phyloP scores from a whole-genome alignment of 2,888 invertebrate genomes.

The Laspeyria flexula region DNA sequence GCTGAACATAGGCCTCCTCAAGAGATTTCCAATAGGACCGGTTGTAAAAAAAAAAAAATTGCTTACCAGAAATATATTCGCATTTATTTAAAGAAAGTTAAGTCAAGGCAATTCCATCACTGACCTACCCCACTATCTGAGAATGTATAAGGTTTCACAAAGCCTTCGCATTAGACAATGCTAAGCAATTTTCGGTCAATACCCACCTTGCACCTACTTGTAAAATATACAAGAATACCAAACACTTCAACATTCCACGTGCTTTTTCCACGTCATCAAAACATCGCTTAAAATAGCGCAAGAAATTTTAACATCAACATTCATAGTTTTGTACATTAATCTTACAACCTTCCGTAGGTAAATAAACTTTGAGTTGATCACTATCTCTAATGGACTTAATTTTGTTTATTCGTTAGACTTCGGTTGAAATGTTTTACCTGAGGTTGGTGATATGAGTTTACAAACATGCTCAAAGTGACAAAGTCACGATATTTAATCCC shows the following conservation, averaged over 20 bases:
- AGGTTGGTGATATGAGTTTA: slow-evolving; percentile 35
- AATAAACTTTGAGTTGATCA: slow-evolving; percentile 3
- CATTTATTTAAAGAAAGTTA: background rate
- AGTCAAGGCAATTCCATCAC: slow-evolving; percentile 25
- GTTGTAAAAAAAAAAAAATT: background rate
- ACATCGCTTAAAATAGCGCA: slow-evolving; percentile 24
- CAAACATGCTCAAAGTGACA: slow-evolving; percentile 43
- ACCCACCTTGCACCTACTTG: slow-evolving; percentile 1
- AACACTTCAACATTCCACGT: slow-evolving; percentile 24
- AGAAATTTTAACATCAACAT: slow-evolving; percentile 16
- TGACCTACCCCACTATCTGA: slow-evolving; percentile 35
- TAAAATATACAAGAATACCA: slow-evolving; percentile 15
- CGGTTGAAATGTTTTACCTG: slow-evolving; percentile 11
- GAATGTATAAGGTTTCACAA: slow-evolving; percentile 36
- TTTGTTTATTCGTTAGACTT: slow-evolving; percentile 2
- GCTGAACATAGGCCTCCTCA: too few relatives aligned
- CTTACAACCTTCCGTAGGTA: slow-evolving; percentile 11
- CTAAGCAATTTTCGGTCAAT: slow-evolving; percentile 25
- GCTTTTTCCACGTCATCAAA: slow-evolving; percentile 28
- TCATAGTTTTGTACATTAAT: slow-evolving; percentile 19
- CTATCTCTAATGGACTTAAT: slow-evolving; percentile 3
- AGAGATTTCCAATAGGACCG: too few relatives aligned
- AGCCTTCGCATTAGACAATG: slow-evolving; percentile 25
- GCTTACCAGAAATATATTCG: too few relatives aligned
- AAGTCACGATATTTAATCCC: slow-evolving; percentile 55